Conservation (phyloP, 2,113 vertebrate species). For the Blennius ocellaris region DNA sequence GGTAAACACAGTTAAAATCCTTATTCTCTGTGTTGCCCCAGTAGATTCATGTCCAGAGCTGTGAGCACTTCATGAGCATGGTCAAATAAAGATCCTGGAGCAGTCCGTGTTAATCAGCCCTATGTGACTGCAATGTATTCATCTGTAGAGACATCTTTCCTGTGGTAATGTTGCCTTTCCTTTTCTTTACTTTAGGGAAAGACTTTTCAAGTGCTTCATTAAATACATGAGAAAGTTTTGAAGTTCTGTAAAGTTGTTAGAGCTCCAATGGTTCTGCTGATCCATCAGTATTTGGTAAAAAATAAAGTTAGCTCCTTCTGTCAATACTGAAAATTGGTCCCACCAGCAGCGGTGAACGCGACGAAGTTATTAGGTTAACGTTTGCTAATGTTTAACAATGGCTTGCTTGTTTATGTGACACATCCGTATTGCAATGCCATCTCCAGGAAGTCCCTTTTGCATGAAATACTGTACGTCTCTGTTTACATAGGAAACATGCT, state of each 20-base stretch:
- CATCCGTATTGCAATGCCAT: slow-evolving; percentile 44
- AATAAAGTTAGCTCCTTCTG: slow-evolving; percentile 61
- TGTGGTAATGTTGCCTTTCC: slow-evolving; percentile 58
- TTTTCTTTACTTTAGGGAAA: slow-evolving; percentile 51
- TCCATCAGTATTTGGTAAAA: slow-evolving; percentile 47
- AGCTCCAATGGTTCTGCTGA: slow-evolving; percentile 26
- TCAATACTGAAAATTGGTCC: slow-evolving; percentile 49
- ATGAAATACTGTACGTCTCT: slow-evolving; percentile 63
- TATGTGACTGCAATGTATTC: slow-evolving; percentile 57
- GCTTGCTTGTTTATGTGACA: slow-evolving; percentile 50
- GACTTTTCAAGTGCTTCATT: slow-evolving; percentile 59
- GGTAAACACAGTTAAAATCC: slow-evolving; percentile 58
- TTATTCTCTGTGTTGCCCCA: slow-evolving; percentile 61
- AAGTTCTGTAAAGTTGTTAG: slow-evolving; percentile 46
- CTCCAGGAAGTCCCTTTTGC: slow-evolving; percentile 51
- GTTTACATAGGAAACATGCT: slow-evolving; percentile 73
- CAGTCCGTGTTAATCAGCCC: slow-evolving; percentile 66
- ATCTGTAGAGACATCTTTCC: slow-evolving; percentile 67
- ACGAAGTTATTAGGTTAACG: slow-evolving; percentile 34
- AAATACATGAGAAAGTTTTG: slow-evolving; percentile 63
- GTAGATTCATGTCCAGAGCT: slow-evolving; percentile 64
- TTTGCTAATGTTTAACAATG: slow-evolving; percentile 53
- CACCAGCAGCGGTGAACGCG: slow-evolving; percentile 8
- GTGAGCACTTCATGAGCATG: slow-evolving; percentile 62
- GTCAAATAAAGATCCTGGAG: slow-evolving; percentile 70